These are phyloP conservation scores for Hartigia nigra DNA, from an alignment of 2,888 invertebrate genomes.

Conservation along the genomic window DNA sequence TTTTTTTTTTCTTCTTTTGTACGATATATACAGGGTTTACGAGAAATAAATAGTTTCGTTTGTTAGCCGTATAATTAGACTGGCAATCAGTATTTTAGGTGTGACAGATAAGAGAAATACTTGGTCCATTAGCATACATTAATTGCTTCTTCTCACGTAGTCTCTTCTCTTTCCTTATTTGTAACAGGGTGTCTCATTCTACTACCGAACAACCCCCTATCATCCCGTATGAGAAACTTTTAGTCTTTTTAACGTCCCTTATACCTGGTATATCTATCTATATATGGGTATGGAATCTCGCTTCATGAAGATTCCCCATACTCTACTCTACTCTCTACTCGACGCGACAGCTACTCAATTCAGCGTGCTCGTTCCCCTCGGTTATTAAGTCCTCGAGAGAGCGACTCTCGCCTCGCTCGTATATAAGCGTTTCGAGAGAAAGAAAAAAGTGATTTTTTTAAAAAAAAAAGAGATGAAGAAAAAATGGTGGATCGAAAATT, in stretches of 20 bases:
- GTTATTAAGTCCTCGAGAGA: slow-evolving; percentile 38
- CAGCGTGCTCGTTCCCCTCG: slow-evolving; percentile 22
- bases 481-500: slow-evolving; percentile 5
- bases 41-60: neutral
- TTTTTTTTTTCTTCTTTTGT: too few species aligned
- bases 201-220: slow-evolving; percentile 25
- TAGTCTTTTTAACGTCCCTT: neutral
- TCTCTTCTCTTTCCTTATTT: slow-evolving; percentile 8
- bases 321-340: slow-evolving; percentile 3
- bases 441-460: neutral
- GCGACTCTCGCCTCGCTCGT: neutral
- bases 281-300: neutral
- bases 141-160: slow-evolving; percentile 45
- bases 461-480: slow-evolving; percentile 7
- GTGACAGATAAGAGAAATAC: neutral
- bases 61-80: neutral
- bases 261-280: neutral
- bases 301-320: neutral
- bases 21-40: neutral
- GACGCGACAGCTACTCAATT: slow-evolving; percentile 29
- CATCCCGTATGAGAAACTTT: neutral
- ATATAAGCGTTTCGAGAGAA: neutral
- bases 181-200: slow-evolving; percentile 12
- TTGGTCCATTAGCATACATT: slow-evolving; percentile 47
- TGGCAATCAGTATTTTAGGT: neutral